Evolutionary conservation across 2,888 invertebrate genomes (phyloP), one percentile per base, ranked within the genome.

Genomic region (Dilophus febrilis): DNA sequence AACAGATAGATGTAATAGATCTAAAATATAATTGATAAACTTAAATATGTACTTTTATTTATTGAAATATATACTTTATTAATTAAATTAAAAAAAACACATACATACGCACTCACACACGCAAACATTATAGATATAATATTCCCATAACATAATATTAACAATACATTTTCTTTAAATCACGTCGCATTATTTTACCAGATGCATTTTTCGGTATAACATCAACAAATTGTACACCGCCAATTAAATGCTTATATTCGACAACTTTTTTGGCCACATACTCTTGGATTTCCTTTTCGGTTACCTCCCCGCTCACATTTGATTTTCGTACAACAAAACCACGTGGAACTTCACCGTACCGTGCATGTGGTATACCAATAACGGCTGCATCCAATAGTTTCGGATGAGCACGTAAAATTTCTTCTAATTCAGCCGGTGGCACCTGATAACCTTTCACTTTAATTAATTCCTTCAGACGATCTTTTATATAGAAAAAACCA

Each of bases 141-240:
- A 6, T 14, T 10, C 7, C 31, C 31, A 6, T 33, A 30, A 12
- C 11, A 22, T 6, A 22, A 22, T 22, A 22, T 38, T 33, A 35
- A 14, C 16, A 41, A 35, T 41, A 58, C 49, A 57, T 51, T 43
- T 61, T 61, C 50, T 64, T 64, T 29, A 81, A 54, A 32, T 68
- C 59, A 46, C 68, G 68, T 42, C 82, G 66, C 40, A 86, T 58
- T 47, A 86, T 82, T 58, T 87, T 87, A 2, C 86, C 87, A 1
- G 82, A 70, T 0, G 74, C 64, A 53, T 71, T 80, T 59, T 82
- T 85, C 1, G 86, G 86, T 50, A 87, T 74, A 38, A 59, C 62
- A 1, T 72, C 66, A n/a, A 80, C 57, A 46, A 84, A 73, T 16
- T 65, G 57, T 6, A 86, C 66, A 29, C 81, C 72, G 12, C 70